Percentiles rank a stretch among this genome's conserved stretches.
These are phyloP conservation scores for Melipona bicolor DNA, from an alignment of 2,888 invertebrate species.

Conservation along the genomic window DNA sequence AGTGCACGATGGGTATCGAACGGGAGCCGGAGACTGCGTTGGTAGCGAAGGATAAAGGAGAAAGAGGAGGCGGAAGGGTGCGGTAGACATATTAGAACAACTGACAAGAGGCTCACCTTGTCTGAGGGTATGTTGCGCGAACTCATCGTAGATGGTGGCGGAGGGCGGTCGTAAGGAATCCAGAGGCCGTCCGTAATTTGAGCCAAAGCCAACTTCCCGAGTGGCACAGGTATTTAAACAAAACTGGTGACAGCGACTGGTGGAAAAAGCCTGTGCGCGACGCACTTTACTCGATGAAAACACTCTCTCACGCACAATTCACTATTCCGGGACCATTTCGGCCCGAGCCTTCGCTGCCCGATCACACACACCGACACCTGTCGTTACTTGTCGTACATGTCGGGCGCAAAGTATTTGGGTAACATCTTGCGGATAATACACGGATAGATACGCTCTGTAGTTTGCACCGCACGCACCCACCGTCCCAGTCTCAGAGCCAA, in stretches of 20 bases:
- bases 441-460: slow-evolving; percentile 57
- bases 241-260: slow-evolving; percentile 45
- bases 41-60: slow-evolving; percentile 51
- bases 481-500: slow-evolving; percentile 81
- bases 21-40: slow-evolving; percentile 17
- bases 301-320: slow-evolving; percentile 72
- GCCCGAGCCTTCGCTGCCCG: slow-evolving; percentile 66
- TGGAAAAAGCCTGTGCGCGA: slow-evolving; percentile 61
- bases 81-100: slow-evolving; percentile 73
- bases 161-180: slow-evolving; percentile 69
- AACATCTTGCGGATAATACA: slow-evolving; percentile 77
- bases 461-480: slow-evolving; percentile 70
- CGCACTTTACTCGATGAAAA: slow-evolving; percentile 67
- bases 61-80: slow-evolving; percentile 69
- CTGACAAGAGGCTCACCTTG: slow-evolving; percentile 87
- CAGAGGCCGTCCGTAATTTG: slow-evolving; percentile 77
- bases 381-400: slow-evolving; percentile 81
- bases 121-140: slow-evolving; percentile 93
- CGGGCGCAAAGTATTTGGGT: slow-evolving; percentile 78
- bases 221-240: slow-evolving; percentile 66
- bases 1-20: slow-evolving; percentile 25
- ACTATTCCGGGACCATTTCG: slow-evolving; percentile 74
- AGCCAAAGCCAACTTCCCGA: slow-evolving; percentile 71
- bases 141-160: slow-evolving; percentile 86
- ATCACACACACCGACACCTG: slow-evolving; percentile 69